A percentile compares a stretch with the other conserved stretches of the same genome.
Evolutionary conservation across 2,888 invertebrate genomes (phyloP).

Genomic region (Tromatobia lineatoria): DNA sequence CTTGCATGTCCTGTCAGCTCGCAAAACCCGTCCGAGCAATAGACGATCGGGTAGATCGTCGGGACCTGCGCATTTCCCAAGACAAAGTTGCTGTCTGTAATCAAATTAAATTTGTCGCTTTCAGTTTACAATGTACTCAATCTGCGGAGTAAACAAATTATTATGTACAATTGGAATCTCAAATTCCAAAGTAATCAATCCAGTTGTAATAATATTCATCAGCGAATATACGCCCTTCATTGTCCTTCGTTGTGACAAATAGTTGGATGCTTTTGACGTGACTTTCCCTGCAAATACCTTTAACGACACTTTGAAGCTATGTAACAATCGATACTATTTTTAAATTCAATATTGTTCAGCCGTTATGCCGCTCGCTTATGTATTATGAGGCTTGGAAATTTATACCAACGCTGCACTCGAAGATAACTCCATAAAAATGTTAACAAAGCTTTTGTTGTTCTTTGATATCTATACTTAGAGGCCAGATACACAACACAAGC

Average conservation of each 20-base stretch:
- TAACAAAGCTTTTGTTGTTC: slow-evolving; percentile 13
- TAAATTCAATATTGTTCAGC: slow-evolving; percentile 42
- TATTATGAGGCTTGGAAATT: slow-evolving; percentile 51
- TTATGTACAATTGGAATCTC: too few species aligned
- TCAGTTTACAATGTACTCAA: background rate
- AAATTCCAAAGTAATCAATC: too few species aligned
- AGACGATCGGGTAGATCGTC: slow-evolving; percentile 95
- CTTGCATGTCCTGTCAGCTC: slow-evolving; percentile 97
- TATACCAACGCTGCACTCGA: slow-evolving; percentile 37
- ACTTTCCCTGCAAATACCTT: background rate
- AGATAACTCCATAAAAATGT: slow-evolving; percentile 32
- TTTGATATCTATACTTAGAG: slow-evolving; percentile 1
- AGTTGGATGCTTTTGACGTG: slow-evolving; percentile 8
- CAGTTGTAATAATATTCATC: background rate
- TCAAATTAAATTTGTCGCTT: slow-evolving; percentile 54
- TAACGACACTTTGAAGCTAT: background rate
- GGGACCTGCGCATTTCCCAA: slow-evolving; percentile 98
- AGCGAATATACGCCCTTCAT: slow-evolving; percentile 5
- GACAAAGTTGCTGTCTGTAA: slow-evolving; percentile 98
- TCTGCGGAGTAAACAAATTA: too few species aligned
- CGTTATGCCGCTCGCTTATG: slow-evolving; percentile 43
- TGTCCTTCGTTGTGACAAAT: background rate
- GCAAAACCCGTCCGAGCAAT: slow-evolving; percentile 98
- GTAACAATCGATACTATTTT: slow-evolving; percentile 41
- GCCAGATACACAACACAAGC: too few species aligned